Base-by-base conservation (phyloP, 2,888 invertebrate species). In the Netelia melanura region DNA sequence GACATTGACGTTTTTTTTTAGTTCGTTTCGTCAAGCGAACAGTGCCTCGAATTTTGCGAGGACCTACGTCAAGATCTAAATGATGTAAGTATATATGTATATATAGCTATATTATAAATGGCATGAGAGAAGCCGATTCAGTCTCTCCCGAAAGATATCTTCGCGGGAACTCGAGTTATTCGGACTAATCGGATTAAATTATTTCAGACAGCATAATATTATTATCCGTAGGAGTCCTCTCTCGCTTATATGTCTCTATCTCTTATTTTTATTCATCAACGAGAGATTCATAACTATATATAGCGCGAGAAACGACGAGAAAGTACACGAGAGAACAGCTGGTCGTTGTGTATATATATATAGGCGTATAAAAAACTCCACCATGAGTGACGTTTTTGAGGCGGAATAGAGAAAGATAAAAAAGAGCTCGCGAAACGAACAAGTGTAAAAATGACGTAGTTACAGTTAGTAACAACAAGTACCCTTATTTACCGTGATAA, bases 171-270 rank as follows among this genome's bases (percentile, higher is more conserved):
- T 88, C 83, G 87, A 86, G 85, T 87, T 84, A 86, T 88, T 86
- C 87, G 84, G 85, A 77, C 72, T 89, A 89, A 90, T 88, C 88
- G 88, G 89, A 90, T 89, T 89, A 88, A 89, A 87, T 89, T 89
- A 90, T 89, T 88, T 87, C 89, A 87, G 87, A 82, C 87, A 86
- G 88, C 87, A 89, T 90, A 90, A 91, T 90, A 90, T 89, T 90
- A 89, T 90, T 87, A 88, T 83, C 85, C 71, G 72, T 74, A 86
- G 82, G 70, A 70, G 23, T 38, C 81, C 83, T 85, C 83, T 84
- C 84, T 17, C 17, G 84, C 72, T 81, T 81, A 80, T 85, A 78
- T 78, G 83, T 86, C 86, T 87, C 87, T 81, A 83, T 87, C 86
- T 75, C 68, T 83, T 84, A 72, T 87, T 74, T 79, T 68, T 64